Evolutionary conservation across 2,888 invertebrate genomes (phyloP), one percentile per base, ranked within the genome.

Genomic region (Patella pellucida): DNA sequence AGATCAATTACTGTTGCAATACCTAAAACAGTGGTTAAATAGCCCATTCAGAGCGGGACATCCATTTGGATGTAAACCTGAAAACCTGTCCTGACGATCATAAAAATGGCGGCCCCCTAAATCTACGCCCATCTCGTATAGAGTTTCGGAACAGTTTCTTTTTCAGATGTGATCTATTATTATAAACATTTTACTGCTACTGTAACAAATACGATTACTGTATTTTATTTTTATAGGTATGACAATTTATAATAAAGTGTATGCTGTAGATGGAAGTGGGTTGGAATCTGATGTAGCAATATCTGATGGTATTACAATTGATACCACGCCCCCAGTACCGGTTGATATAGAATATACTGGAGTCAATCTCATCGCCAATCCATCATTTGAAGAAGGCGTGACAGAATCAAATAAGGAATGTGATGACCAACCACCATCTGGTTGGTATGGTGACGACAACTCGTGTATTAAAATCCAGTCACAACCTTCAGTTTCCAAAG

Each of bases 301-400:
- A 15, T 85, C 85, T 12, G 79, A 85, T 76, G 85, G 85, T 14
- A 79, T 84, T 5, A 76, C 69, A 0, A 52, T 84, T n/a, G 85
- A 85, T 69, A 74, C 72, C 5, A 79, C 83, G 1, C 77, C 83
- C n/a, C 84, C 85, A 16, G 62, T 52, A 3, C 70, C 74, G 19
- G 52, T 77, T 4, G 70, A 72, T 72, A 71, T 79, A 9, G 62
- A 76, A 5, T 72, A 41, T 19, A 50, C 62, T 12, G 31, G 31
- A 7, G 52, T 27, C 23, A 16, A 52, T 15, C 14, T 72, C 67
- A 41, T 41, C 19, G 15, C 69, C 31, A 75, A 77, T 62, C 77
- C 77, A 9, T 77, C 77, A 27, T 77, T 75, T 68, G 77, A 77
- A 52, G 15, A 56, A 1, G 77, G 67, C 70, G 31, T 68, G 7